Percentiles rank a stretch among this genome's conserved stretches.
Conservation (phyloP, 2,888 invertebrate species). For the Tetragonula carbonaria region DNA sequence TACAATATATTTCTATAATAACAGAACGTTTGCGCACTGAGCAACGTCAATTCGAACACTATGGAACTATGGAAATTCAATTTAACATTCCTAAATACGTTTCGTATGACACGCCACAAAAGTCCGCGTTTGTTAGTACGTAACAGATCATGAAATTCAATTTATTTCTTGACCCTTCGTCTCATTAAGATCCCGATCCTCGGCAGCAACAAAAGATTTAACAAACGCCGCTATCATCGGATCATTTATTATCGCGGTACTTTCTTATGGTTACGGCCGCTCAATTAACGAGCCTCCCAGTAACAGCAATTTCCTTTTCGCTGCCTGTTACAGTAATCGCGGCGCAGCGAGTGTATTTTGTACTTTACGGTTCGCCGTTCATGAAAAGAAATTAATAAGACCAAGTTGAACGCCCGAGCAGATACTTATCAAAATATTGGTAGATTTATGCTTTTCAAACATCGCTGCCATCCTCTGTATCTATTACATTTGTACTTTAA, state of each 20-base stretch:
- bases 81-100: too few species aligned
- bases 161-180: constrained; percentile 4
- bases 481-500: neutral
- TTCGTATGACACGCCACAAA: too few species aligned
- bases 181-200: constrained; percentile 12
- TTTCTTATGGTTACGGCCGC: constrained; percentile 19
- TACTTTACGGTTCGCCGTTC: constrained; percentile 49
- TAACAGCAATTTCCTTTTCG: constrained; percentile 59
- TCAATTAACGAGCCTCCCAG: constrained; percentile 53
- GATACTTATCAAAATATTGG: constrained; percentile 16
- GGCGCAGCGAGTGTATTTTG: constrained; percentile 46
- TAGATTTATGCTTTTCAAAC: neutral
- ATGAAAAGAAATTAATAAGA: constrained; percentile 55
- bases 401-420: constrained; percentile 38
- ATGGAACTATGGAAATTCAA: too few species aligned
- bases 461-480: neutral
- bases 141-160: neutral
- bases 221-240: neutral
- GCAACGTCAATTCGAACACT: neutral
- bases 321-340: constrained; percentile 52
- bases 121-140: neutral
- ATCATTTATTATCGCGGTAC: constrained; percentile 37
- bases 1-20: constrained; percentile 26
- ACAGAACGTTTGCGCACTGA: constrained; percentile 29
- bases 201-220: constrained; percentile 31